Base-by-base conservation (phyloP, 2,113 vertebrate genomes). In the Chionis minor region DNA sequence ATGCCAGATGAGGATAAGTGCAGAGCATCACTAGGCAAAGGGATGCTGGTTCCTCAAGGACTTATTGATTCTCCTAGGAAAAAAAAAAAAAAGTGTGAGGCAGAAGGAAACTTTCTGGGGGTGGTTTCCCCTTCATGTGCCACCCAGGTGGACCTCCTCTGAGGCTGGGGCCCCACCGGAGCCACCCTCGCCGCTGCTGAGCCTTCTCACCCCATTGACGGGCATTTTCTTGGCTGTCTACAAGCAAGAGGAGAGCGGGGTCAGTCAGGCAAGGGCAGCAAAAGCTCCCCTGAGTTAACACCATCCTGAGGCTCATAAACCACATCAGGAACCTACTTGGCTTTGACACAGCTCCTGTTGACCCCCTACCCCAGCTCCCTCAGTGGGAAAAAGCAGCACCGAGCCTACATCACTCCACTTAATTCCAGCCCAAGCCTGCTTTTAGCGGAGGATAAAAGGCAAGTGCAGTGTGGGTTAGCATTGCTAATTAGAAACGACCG, bases 181-280 rank as follows among this genome's bases (percentile, higher is more conserved):
- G 30, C 7, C 63, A 65, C 9, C 8, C 8, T 42, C 14, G 12
- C n/a, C 4, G 1, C 13, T 0, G 0, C 54, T n/a, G 20, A 67
- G 12, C 28, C n/a, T 35, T 32, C 63, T 27, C 40, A 90, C 92
- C 83, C 90, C 94, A 22, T 94, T 92, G 14, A 97, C 94, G 40
- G 92, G 89, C 12, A 96, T 88, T 32, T 95, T 96, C 65, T 90
- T 94, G 52, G 90, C 83, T 28, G 22, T 80, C 97, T 97, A 78
- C 30, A 14, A 22, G 82, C 23, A 62, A 81, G 78, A 83, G 49
- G 19, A 62, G 20, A 33, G 52, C 3, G 8, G 13, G 24, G 8
- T 54, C 44, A 54, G 20, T 32, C 49, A 44, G 49, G n/a, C 26
- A 55, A 85, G 45, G 33, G 44, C 1, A 72, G 40, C 20, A 58